phyloP scores from a whole-genome alignment of 2,797 vertebrate species.

The Melanotaenia nigrans region DNA sequence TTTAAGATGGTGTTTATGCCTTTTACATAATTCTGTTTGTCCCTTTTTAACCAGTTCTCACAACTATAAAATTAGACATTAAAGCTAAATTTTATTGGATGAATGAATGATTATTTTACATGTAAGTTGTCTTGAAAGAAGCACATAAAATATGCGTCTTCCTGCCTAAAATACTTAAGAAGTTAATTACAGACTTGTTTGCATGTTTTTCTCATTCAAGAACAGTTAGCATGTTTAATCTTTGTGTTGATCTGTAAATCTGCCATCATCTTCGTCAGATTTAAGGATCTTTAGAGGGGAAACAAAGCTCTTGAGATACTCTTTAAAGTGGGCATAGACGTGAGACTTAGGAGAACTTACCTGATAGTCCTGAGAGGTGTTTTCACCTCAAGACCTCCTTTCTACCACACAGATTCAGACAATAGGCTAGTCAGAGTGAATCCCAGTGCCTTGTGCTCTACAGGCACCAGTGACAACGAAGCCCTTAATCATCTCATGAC shows the following conservation, averaged over 20 bases:
- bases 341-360: conserved; percentile 83
- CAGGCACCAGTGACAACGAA: conserved; percentile 89
- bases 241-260: too few species aligned
- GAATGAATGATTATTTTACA: too few species aligned
- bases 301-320: conserved; percentile 85
- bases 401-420: conserved; percentile 74
- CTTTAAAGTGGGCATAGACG: conserved; percentile 81
- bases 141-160: too few species aligned
- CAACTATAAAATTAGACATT: too few species aligned
- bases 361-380: conserved; percentile 88
- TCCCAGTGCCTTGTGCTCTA: conserved; percentile 90
- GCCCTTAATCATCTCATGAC: conserved; percentile 97
- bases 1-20: too few species aligned
- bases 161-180: too few species aligned
- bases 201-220: neutral
- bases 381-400: conserved; percentile 83
- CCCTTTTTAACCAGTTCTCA: too few species aligned
- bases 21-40: too few species aligned
- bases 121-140: too few species aligned
- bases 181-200: neutral
- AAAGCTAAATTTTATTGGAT: too few species aligned
- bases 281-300: conserved; percentile 80
- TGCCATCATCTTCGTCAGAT: conserved; percentile 31
- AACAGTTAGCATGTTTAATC: neutral
- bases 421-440: conserved; percentile 84